Conservation (phyloP, 2,797 vertebrate species). For the Buceros bicornis region DNA sequence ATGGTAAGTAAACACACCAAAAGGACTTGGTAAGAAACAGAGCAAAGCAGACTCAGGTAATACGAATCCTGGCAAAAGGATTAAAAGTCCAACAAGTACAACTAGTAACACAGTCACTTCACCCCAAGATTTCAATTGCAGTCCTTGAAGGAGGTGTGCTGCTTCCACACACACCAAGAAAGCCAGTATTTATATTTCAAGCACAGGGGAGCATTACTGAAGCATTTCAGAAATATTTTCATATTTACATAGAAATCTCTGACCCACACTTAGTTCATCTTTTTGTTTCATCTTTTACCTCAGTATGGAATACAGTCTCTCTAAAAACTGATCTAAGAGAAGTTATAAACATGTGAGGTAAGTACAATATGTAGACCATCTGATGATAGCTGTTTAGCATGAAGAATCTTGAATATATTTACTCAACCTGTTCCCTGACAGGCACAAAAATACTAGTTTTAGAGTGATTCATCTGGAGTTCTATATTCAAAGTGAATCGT, state of each 20-base stretch:
- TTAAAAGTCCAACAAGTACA: neutral
- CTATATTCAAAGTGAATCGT: neutral
- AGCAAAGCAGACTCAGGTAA: neutral
- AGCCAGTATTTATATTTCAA: neutral
- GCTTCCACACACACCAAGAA: neutral
- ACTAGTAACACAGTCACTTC: neutral
- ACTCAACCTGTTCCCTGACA: neutral
- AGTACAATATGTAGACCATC: neutral
- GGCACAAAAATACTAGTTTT: neutral
- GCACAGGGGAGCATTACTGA: too few relatives aligned
- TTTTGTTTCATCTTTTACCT: neutral
- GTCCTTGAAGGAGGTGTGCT: neutral
- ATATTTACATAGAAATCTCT: neutral
- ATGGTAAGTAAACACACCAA: neutral
- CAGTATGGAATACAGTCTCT: neutral
- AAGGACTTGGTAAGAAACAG: neutral
- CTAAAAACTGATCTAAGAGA: neutral
- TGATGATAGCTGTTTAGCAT: neutral
- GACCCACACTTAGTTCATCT: neutral
- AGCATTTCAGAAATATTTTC: neutral
- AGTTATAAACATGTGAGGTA: neutral
- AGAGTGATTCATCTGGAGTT: neutral
- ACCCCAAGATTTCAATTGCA: neutral
- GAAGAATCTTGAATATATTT: neutral
- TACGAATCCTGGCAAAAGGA: neutral